Percentiles rank a stretch among this genome's conserved stretches.
Evolutionary conservation across 2,113 vertebrate genomes (phyloP).

Genomic region (Tragelaphus strepsiceros): DNA sequence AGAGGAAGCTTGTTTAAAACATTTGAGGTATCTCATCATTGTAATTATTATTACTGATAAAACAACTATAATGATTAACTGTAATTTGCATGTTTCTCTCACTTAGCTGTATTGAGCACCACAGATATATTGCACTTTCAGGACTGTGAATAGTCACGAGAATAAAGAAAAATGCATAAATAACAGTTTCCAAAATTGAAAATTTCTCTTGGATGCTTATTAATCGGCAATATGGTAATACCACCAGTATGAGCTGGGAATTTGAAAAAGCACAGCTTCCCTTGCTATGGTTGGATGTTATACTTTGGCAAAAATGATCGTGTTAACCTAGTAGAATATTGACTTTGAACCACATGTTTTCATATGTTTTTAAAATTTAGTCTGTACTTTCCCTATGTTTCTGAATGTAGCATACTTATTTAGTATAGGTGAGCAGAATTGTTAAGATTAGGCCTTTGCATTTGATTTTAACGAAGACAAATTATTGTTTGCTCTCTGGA

Average conservation of each 20-base stretch:
- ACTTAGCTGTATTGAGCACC: not conserved
- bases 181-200: not conserved
- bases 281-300: not conserved
- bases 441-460: not conserved
- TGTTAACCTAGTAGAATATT: not conserved
- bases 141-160: not conserved
- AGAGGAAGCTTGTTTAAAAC: not conserved
- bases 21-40: not conserved
- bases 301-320: not conserved
- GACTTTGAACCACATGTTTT: not conserved
- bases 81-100: not conserved
- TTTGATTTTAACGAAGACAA: not conserved
- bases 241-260: not conserved
- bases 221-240: not conserved
- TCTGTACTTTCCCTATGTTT: not conserved
- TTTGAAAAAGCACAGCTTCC: not conserved
- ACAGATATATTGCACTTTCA: not conserved
- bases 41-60: not conserved
- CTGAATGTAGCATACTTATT: not conserved
- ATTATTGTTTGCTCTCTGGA: not conserved
- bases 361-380: not conserved
- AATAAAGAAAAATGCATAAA: not conserved
- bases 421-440: not conserved
- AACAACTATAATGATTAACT: not conserved
- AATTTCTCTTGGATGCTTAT: not conserved